A percentile compares a stretch with the other conserved stretches of the same genome.
phyloP scores from a whole-genome alignment of 2,113 vertebrate genomes.

The Nycticebus coucang region DNA sequence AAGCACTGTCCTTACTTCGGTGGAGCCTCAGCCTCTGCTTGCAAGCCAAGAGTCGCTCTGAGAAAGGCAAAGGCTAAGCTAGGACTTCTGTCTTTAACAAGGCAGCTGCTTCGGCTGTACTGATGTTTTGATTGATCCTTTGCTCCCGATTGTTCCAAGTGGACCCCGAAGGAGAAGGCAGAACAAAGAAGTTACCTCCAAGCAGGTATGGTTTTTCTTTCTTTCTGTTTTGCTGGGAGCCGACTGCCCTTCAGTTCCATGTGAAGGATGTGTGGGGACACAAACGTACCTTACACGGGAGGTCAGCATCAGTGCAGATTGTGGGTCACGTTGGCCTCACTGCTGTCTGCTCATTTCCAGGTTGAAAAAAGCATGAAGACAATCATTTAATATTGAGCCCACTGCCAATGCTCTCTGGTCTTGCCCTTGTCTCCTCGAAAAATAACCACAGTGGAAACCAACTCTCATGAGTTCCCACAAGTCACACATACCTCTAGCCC shows the following conservation, averaged over 20 bases:
- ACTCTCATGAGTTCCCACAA: fast-evolving
- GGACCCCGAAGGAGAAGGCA: not conserved
- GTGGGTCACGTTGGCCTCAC: not conserved
- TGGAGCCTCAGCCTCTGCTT: not conserved
- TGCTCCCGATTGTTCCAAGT: not conserved
- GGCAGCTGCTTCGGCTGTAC: not conserved
- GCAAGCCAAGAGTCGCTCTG: not conserved
- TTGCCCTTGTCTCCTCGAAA: not conserved
- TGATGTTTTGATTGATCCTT: not conserved
- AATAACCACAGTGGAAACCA: not conserved
- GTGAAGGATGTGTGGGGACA: not conserved
- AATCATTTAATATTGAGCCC: not conserved
- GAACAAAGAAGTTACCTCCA: not conserved
- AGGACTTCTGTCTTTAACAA: not conserved
- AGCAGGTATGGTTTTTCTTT: conserved; percentile 65
- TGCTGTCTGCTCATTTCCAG: not conserved
- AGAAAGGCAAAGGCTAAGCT: not conserved
- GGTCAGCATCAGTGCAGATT: not conserved
- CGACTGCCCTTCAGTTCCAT: not conserved
- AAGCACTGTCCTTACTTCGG: not conserved
- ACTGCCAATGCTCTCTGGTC: not conserved
- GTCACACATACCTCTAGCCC: not conserved
- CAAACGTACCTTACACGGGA: not conserved
- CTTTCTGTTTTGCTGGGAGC: not conserved
- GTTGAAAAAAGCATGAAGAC: not conserved